Base-by-base conservation (phyloP, 2,888 invertebrate species). In the Acleris holmiana region DNA sequence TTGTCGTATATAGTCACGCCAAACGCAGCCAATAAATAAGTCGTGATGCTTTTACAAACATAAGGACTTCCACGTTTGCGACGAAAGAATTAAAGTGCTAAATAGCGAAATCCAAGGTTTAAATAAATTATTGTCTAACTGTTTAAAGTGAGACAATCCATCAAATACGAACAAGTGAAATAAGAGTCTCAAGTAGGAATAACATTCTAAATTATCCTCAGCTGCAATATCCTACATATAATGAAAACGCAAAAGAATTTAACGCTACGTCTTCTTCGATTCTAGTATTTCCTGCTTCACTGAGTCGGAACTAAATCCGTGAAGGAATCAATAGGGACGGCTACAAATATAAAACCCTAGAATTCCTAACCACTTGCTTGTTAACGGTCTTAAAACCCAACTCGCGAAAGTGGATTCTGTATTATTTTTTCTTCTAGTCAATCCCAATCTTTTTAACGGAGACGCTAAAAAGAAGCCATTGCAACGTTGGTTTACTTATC, bases 241-340 rank as follows among this genome's bases (percentile, higher is more conserved):
- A 50, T 23, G 60, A 55, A 56, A 56, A 51, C 15, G 10, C 44
- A 44, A n/a, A 13, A 47, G 4, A 47, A 40, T 51, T 63, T 47
- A 56, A 21, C 46, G 46, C 62, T 17, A 35, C 56, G 35, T 61
- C 61, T 67, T 64, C 66, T 64, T 57, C 66, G 57, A 68, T 61
- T 55, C 58, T 23, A 61, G 58, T 54, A 65, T 69, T 71, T 64
- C 18, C 50, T 61, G 67, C 64, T 67, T 67, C 58, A 49, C 50
- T 67, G 68, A 63, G 48, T 56, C 48, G 63, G 59, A 63, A 56
- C 60, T 61, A 46, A 68, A 60, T 58, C 44, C 53, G 48, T 35
- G 54, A 61, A 68, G 41, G 64, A 68, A 68, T 68, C 62, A 56
- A 62, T 68, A 65, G 19, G 50, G 58, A 62, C 53, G 64, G 58